Evolutionary conservation across 2,113 vertebrate genomes (phyloP).

Genomic region (Actenoides lindsayi): DNA sequence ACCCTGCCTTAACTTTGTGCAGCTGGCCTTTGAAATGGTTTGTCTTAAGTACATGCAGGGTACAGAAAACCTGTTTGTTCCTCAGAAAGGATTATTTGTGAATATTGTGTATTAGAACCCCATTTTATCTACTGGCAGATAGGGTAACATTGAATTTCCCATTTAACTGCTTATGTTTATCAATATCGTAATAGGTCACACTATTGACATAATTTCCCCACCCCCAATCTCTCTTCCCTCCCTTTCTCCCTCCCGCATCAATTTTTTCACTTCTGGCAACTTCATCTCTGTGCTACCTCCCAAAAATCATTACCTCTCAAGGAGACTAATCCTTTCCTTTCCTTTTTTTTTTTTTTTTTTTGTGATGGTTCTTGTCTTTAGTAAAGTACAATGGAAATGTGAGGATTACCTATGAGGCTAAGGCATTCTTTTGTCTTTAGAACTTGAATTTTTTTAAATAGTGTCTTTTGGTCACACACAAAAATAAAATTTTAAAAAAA

Average conservation of each 20-base stretch:
- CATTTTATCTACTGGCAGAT: not conserved
- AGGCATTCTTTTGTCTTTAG: conserved; percentile 41
- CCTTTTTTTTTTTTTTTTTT: not conserved
- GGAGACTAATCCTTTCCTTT: conserved; percentile 54
- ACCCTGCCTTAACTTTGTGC: not conserved
- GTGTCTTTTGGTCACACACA: conserved; percentile 60
- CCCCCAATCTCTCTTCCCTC: conserved; percentile 14
- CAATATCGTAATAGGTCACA: conserved; percentile 54
- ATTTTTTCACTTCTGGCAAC: conserved; percentile 61
- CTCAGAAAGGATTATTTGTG: conserved; percentile 40
- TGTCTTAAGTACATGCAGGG: not conserved
- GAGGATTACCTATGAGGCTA: conserved; percentile 27
- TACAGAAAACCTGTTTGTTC: conserved; percentile 6
- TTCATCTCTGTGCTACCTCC: conserved; percentile 34
- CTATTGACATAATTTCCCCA: conserved; percentile 38
- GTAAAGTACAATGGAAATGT: conserved; percentile 27
- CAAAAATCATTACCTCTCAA: conserved; percentile 66
- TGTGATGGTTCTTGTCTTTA: not conserved
- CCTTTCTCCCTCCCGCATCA: conserved; percentile 30
- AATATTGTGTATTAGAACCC: conserved; percentile 21
- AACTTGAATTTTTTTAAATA: conserved; percentile 51
- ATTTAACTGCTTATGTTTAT: conserved; percentile 53
- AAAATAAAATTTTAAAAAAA: conserved; percentile 77
- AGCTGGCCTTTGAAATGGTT: conserved; percentile 15
- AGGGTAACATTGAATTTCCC: conserved; percentile 50